Evolutionary conservation across 1,140 invertebrate genomes (phyloP).

Genomic region (Pinna nobilis): DNA sequence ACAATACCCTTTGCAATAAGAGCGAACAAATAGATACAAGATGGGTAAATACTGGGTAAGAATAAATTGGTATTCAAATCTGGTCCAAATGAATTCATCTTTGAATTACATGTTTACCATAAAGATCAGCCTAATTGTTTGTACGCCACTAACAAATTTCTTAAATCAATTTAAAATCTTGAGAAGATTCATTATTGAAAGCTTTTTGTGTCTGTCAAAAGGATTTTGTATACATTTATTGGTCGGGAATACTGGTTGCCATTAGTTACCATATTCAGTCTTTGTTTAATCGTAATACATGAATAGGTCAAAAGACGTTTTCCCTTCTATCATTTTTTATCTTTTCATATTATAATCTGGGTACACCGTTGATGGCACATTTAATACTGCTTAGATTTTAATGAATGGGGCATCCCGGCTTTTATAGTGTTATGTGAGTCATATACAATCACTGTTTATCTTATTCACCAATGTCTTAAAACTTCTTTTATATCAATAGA

Average conservation of each 20-base stretch:
- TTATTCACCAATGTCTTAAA: slow-evolving; percentile 32
- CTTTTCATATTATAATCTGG: slow-evolving; percentile 68
- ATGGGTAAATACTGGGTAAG: slow-evolving; percentile 39
- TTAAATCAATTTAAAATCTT: slow-evolving; percentile 58
- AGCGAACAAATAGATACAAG: too few species aligned
- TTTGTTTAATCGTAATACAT: slow-evolving; percentile 65
- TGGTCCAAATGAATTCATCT: slow-evolving; percentile 40
- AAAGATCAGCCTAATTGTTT: slow-evolving; percentile 43
- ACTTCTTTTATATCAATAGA: slow-evolving; percentile 39
- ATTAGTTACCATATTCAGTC: slow-evolving; percentile 51
- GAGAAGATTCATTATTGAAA: slow-evolving; percentile 30
- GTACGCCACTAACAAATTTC: slow-evolving; percentile 54
- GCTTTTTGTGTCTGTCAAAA: slow-evolving; percentile 31
- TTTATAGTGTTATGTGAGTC: slow-evolving; percentile 21
- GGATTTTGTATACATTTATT: slow-evolving; percentile 43
- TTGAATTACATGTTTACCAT: slow-evolving; percentile 32
- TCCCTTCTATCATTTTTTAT: slow-evolving; percentile 59
- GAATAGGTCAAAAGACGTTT: slow-evolving; percentile 60
- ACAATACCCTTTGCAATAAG: too few species aligned
- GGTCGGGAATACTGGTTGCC: slow-evolving; percentile 46
- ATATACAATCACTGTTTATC: slow-evolving; percentile 12
- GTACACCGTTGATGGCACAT: slow-evolving; percentile 63
- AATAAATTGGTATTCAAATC: slow-evolving; percentile 41
- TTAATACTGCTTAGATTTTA: slow-evolving; percentile 61
- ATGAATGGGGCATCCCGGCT: slow-evolving; percentile 39